Conservation (phyloP, 2,797 vertebrate genomes). For the Hipposideros larvatus region DNA sequence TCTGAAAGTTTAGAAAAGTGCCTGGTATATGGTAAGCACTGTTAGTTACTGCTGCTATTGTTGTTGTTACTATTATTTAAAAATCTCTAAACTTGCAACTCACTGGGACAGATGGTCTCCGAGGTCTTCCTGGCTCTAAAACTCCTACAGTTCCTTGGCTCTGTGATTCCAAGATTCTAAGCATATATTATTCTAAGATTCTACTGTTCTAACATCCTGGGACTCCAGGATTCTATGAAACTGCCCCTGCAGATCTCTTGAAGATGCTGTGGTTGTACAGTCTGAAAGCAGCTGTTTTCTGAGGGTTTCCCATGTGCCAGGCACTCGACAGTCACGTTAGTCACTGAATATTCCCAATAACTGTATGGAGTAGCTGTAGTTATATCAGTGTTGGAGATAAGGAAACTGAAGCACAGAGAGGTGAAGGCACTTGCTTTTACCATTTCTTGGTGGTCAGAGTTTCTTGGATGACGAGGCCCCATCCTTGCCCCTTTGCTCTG, state of each 20-base stretch:
- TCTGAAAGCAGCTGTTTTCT: background rate
- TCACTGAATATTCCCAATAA: background rate
- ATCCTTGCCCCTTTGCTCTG: background rate
- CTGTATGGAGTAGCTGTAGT: background rate
- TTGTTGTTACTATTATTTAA: background rate
- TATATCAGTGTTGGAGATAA: background rate
- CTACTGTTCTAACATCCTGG: background rate
- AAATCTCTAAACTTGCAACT: conserved; percentile 23
- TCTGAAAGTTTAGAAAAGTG: background rate
- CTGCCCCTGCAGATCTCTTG: background rate
- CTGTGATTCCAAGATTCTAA: background rate
- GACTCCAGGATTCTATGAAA: background rate
- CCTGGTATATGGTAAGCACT: background rate
- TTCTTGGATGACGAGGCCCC: background rate
- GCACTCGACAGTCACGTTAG: background rate
- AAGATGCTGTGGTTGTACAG: background rate
- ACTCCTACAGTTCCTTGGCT: background rate
- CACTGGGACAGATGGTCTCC: background rate
- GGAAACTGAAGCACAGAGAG: background rate
- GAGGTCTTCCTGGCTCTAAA: background rate
- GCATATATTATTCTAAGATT: background rate
- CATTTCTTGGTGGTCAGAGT: background rate
- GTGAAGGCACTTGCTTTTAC: background rate
- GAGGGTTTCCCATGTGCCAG: background rate
- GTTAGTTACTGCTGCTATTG: background rate